Conservation (phyloP, 2,797 vertebrate species). For the Melanotaenia maccullochi region DNA sequence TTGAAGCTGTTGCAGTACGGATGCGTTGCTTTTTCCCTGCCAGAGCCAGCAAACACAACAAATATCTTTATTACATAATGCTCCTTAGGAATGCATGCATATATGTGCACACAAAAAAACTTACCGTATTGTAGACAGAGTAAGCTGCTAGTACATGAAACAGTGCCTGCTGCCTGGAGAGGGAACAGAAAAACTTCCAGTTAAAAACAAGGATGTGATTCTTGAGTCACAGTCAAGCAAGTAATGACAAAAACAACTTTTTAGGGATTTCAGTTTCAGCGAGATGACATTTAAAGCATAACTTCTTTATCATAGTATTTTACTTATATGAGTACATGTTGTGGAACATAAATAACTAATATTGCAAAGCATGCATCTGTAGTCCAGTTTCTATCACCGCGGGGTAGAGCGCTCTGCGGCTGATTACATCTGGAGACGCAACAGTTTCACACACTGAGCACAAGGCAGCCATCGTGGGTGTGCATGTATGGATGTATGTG, state of each 20-base stretch:
- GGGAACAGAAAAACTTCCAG: conserved; percentile 47
- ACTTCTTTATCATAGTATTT: neutral
- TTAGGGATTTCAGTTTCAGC: neutral
- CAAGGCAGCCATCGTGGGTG: conserved; percentile 39
- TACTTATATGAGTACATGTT: neutral
- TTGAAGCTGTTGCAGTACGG: neutral
- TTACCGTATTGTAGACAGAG: conserved; percentile 93
- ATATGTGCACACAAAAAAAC: conserved; percentile 44
- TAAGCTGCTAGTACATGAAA: conserved; percentile 91
- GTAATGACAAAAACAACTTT: conserved; percentile 3
- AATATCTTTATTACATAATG: conserved; percentile 46
- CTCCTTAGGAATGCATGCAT: conserved; percentile 1
- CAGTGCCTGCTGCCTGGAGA: conserved; percentile 89
- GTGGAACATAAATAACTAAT: neutral
- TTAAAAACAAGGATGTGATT: conserved; percentile 38
- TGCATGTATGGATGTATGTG: conserved; percentile 3
- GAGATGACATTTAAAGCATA: neutral
- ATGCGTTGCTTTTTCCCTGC: conserved; percentile 7
- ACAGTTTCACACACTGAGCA: conserved; percentile 27
- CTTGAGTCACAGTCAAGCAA: conserved; percentile 23
- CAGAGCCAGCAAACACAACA: conserved; percentile 12
- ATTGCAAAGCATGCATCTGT: neutral
- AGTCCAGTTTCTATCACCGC: neutral
- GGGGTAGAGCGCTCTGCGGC: neutral
- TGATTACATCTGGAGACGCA: conserved; percentile 39